Percentiles rank a stretch among this genome's conserved stretches.
These are phyloP conservation scores for Ectobius pallidus DNA, from an alignment of 2,888 invertebrate genomes.

Conservation along the genomic window DNA sequence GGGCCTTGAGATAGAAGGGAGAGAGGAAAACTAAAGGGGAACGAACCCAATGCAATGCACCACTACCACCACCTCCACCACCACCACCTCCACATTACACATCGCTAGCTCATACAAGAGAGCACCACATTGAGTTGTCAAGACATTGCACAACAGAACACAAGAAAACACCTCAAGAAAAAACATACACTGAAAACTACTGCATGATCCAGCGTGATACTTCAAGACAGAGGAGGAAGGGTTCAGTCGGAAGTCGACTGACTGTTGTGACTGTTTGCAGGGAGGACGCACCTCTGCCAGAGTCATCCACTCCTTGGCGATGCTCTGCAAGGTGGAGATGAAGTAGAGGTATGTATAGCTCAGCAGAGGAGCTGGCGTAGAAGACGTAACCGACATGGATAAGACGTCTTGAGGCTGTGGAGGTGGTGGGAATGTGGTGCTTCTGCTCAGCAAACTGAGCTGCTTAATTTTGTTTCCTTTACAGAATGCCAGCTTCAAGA, in stretches of 20 bases:
- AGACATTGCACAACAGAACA: constrained; percentile 30
- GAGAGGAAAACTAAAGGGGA: constrained; percentile 22
- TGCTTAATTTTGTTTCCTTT: too few species aligned
- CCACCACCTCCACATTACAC: constrained; percentile 22
- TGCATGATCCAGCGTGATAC: constrained; percentile 17
- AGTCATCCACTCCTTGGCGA: background rate
- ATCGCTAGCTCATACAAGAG: constrained; percentile 26
- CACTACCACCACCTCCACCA: constrained; percentile 13
- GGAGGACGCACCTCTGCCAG: background rate
- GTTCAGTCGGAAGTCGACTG: constrained; percentile 23
- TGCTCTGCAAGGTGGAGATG: background rate
- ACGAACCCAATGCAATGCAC: constrained; percentile 17
- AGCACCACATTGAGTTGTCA: constrained; percentile 25
- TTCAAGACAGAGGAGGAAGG: constrained; percentile 10
- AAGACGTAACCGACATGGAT: too few species aligned
- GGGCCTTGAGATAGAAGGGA: constrained; percentile 22
- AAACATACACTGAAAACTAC: constrained; percentile 19
- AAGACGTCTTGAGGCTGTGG: background rate
- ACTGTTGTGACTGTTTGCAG: constrained; percentile 28
- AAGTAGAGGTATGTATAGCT: background rate
- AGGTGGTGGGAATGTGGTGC: constrained; percentile 21
- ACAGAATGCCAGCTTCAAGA: too few species aligned
- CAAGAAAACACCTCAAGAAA: constrained; percentile 27
- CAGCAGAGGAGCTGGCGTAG: background rate
- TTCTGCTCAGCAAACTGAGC: background rate